Conservation (phyloP, 2,888 invertebrate species). For the Eumerus sabulonum region DNA sequence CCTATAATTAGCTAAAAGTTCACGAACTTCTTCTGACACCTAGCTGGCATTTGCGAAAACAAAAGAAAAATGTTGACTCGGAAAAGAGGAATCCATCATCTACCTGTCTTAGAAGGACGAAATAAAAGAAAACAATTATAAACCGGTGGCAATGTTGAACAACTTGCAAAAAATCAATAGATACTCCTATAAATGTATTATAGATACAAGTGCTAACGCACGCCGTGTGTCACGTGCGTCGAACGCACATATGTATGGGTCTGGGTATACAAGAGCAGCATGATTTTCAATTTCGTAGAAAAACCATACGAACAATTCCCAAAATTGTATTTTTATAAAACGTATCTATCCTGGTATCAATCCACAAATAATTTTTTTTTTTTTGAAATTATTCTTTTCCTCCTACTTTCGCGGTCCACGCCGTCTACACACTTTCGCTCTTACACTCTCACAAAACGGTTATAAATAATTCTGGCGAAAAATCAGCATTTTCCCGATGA, state of each 20-base stretch:
- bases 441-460: conserved; percentile 68
- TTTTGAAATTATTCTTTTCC: conserved; percentile 15
- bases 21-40: conserved; percentile 26
- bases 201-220: conserved; percentile 26
- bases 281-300: conserved; percentile 1
- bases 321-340: neutral
- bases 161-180: conserved; percentile 13
- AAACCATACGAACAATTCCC: conserved; percentile 21
- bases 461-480: conserved; percentile 79
- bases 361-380: conserved; percentile 25
- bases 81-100: conserved; percentile 29
- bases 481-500: conserved; percentile 80
- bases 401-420: conserved; percentile 20
- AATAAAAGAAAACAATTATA: neutral
- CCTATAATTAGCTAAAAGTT: conserved; percentile 28
- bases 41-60: neutral
- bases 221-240: conserved; percentile 58
- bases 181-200: conserved; percentile 11
- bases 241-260: conserved; percentile 42
- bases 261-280: conserved; percentile 27
- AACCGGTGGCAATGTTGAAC: conserved; percentile 8
- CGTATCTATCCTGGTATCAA: neutral
- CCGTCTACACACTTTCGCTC: conserved; percentile 61
- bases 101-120: neutral
- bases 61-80: neutral